phyloP scores from a whole-genome alignment of 2,797 vertebrate species.

The Phalanger gymnotis region DNA sequence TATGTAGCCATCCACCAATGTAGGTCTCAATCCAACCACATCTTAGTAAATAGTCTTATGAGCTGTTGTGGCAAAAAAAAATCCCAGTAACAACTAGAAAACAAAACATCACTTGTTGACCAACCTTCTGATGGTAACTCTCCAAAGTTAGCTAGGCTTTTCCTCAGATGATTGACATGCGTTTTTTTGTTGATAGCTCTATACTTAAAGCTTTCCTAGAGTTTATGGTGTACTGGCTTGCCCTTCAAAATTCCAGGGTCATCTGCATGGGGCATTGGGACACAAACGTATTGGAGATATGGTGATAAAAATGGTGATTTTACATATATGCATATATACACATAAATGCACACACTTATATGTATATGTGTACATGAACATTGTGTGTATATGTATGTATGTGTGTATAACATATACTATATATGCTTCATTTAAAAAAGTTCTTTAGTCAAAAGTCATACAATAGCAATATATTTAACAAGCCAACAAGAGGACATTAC shows the following conservation, averaged over 20 bases:
- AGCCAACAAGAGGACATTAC: neutral
- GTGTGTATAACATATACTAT: too few species aligned
- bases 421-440: neutral
- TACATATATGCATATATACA: neutral
- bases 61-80: neutral
- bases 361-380: neutral
- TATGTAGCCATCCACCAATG: neutral
- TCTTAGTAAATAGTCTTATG: neutral
- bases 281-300: neutral
- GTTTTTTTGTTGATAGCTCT: neutral
- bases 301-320: neutral
- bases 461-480: neutral
- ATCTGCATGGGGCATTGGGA: neutral
- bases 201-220: neutral
- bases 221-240: neutral
- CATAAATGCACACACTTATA: neutral
- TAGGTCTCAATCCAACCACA: neutral
- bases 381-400: neutral
- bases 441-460: conserved; percentile 27
- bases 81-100: neutral
- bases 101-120: neutral
- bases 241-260: neutral
- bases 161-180: neutral
- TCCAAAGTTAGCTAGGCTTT: neutral
- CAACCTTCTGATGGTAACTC: neutral